These are phyloP conservation scores for Drosophila leontia DNA, from an alignment of 1,140 invertebrate genomes.

Conservation along the genomic window DNA sequence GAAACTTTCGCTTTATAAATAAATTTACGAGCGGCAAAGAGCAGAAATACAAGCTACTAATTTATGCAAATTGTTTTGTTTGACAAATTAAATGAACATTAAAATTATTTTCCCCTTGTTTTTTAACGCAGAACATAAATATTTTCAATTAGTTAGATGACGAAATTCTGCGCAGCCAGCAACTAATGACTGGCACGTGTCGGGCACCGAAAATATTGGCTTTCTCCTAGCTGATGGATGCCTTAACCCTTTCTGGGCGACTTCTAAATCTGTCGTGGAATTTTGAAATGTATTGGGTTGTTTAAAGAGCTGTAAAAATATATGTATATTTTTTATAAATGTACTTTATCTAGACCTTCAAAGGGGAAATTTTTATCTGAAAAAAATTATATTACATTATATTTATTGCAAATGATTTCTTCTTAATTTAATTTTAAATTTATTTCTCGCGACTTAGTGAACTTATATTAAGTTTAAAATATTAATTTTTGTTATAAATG, in stretches of 20 bases:
- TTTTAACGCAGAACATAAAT: constrained; percentile 17
- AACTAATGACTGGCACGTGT: constrained; percentile 30
- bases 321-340: too few species aligned
- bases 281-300: not conserved
- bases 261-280: not conserved
- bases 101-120: constrained; percentile 39
- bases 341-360: too few species aligned
- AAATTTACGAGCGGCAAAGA: constrained; percentile 45
- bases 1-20: constrained; percentile 56
- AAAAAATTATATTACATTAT: too few species aligned
- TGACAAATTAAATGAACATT: constrained; percentile 65
- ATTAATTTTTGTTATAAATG: too few species aligned
- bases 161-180: not conserved
- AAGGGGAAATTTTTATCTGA: too few species aligned
- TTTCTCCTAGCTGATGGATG: not conserved
- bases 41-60: constrained; percentile 37
- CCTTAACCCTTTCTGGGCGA: not conserved
- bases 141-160: constrained; percentile 42
- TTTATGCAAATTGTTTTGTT: constrained; percentile 62
- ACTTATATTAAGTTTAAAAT: too few species aligned
- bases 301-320: not conserved
- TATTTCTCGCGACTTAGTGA: too few species aligned
- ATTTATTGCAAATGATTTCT: too few species aligned
- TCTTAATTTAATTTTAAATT: too few species aligned
- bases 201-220: not conserved